These are phyloP conservation scores for Piezodorus guildinii DNA, from an alignment of 1,140 invertebrate genomes.

Conservation along the genomic window DNA sequence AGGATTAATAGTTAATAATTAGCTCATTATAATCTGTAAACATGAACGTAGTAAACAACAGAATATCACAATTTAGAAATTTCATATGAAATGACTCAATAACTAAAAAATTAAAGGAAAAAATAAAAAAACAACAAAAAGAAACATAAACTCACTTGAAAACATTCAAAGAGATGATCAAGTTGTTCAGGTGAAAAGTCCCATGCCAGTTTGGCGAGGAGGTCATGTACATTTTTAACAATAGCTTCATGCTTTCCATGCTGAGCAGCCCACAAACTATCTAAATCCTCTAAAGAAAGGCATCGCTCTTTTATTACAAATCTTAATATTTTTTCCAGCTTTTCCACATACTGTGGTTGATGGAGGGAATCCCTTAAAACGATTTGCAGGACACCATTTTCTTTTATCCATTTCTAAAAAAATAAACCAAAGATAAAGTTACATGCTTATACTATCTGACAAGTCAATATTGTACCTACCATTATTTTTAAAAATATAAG, in stretches of 20 bases:
- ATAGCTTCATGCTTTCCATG: slow-evolving; percentile 91
- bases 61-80: too few relatives aligned
- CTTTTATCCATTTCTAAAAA: slow-evolving; percentile 85
- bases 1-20: too few relatives aligned
- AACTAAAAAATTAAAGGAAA: too few relatives aligned
- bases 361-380: slow-evolving; percentile 90
- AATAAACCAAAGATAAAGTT: too few relatives aligned
- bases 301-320: slow-evolving; percentile 94
- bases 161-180: slow-evolving; percentile 95
- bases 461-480: too few relatives aligned
- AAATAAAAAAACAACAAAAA: too few relatives aligned
- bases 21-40: too few relatives aligned
- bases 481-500: too few relatives aligned
- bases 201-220: slow-evolving; percentile 93
- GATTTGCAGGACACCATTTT: slow-evolving; percentile 91
- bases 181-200: slow-evolving; percentile 95
- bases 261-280: slow-evolving; percentile 92
- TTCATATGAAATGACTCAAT: too few relatives aligned
- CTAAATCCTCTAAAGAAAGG: slow-evolving; percentile 79
- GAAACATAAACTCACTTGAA: slow-evolving; percentile 53
- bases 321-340: slow-evolving; percentile 91
- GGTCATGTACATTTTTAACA: slow-evolving; percentile 93
- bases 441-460: too few relatives aligned
- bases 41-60: too few relatives aligned
- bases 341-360: slow-evolving; percentile 96